Base-by-base conservation (phyloP, 2,797 vertebrate species). In the Galagoides demidoff region DNA sequence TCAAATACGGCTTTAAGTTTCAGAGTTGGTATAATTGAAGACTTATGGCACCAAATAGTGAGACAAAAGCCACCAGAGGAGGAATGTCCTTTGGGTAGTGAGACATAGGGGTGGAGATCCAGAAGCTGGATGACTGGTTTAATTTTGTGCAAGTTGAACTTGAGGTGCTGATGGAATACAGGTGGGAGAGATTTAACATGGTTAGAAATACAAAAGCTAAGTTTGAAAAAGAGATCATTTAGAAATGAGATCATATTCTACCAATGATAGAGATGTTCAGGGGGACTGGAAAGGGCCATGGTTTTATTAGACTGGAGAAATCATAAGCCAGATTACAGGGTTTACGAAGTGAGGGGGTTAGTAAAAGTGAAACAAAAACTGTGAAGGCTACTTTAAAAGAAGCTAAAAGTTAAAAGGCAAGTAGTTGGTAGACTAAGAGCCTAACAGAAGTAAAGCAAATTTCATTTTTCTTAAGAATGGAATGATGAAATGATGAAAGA, bases 391-490 rank as follows among this genome's bases (percentile, higher is more conserved):
- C 43, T 57, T 61, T 92, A 55, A 85, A 90, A 81, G 52, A n/a
- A 84, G 61, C 74, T 78, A 31, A 45, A 89, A 55, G 2, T 66
- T 68, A 39, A 73, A 73, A 29, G 7, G 31, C 55, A n/a, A 76
- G 14, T 84, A 34, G 2, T 55, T 88, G 25, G 31, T 57, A 95
- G 68, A 71, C 25, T 34, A 71, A 64, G 19, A 61, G 20, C 14
- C 4, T 61, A 34, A 52, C 11, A 86, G 25, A 39, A 89, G 49
- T 77, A 59, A 66, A 73, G 3, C 17, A 70, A 64, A 6, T 70
- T 77, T 85, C 76, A 23, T 76, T 96, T 92, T 85, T 68, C 37
- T 84, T 70, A 68, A 63, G 66, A 88, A 73, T 73, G 29, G 12
- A 87, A 71, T 68, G 71, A 39, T 73, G 19, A 7, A 77, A 71